These are phyloP conservation scores for Chrysopa pallens DNA, from an alignment of 1,140 invertebrate genomes.

Conservation along the genomic window DNA sequence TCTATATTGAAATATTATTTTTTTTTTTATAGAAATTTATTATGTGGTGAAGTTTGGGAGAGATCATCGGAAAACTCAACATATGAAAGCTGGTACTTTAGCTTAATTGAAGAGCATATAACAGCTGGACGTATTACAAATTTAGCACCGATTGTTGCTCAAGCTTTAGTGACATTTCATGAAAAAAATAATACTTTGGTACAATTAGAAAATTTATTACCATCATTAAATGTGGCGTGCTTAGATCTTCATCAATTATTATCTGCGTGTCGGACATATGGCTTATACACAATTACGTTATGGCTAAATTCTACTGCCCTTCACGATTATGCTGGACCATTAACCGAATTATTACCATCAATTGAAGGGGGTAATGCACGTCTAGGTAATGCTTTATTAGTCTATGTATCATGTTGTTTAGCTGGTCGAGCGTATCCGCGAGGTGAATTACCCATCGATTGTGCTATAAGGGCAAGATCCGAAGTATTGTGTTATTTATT, in stretches of 20 bases:
- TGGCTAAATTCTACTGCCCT: constrained; percentile 78
- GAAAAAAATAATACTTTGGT: constrained; percentile 32
- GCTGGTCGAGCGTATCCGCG: constrained; percentile 79
- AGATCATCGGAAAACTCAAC: constrained; percentile 15
- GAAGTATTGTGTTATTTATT: constrained; percentile 46
- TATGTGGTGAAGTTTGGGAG: constrained; percentile 29
- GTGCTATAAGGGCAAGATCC: constrained; percentile 51
- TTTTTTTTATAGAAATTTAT: constrained; percentile 12
- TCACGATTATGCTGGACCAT: constrained; percentile 63
- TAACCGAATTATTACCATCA: constrained; percentile 55
- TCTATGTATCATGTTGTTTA: constrained; percentile 86
- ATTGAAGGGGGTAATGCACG: constrained; percentile 26
- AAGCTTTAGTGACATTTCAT: constrained; percentile 41
- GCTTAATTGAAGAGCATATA: constrained; percentile 27
- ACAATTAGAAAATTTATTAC: constrained; percentile 60
- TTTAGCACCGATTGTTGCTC: constrained; percentile 44
- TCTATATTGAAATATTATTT: too few species aligned
- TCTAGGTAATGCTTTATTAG: constrained; percentile 77
- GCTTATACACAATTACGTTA: constrained; percentile 73
- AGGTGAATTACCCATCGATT: constrained; percentile 58
- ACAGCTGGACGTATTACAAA: constrained; percentile 20
- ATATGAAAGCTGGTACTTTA: constrained; percentile 22
- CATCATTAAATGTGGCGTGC: constrained; percentile 65
- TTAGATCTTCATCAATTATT: constrained; percentile 79
- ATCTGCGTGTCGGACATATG: constrained; percentile 55